phyloP scores from a whole-genome alignment of 2,113 vertebrate genomes.

The Saguinus imperator region DNA sequence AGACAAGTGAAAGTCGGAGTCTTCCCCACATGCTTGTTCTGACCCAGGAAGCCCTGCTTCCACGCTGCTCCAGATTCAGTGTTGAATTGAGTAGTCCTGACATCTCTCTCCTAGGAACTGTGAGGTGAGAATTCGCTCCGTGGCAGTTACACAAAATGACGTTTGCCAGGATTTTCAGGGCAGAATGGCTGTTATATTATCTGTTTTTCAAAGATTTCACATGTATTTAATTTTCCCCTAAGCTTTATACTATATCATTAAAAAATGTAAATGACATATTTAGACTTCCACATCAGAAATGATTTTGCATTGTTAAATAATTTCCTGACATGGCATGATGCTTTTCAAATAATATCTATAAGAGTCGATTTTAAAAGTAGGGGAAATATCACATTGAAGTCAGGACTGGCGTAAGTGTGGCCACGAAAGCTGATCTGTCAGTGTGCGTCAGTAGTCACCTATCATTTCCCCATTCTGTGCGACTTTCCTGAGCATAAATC shows the following conservation, averaged over 20 bases:
- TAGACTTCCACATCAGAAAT: neutral
- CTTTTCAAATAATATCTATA: neutral
- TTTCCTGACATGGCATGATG: neutral
- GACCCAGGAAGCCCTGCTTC: neutral
- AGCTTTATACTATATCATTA: neutral
- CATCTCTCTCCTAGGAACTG: neutral
- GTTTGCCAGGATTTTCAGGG: neutral
- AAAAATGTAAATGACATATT: neutral
- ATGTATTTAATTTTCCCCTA: neutral
- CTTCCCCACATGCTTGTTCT: neutral
- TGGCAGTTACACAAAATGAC: neutral
- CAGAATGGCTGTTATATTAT: accelerated
- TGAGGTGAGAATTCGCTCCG: neutral
- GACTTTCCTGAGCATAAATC: neutral
- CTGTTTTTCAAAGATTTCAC: neutral
- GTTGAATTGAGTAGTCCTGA: neutral
- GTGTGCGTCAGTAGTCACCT: accelerated
- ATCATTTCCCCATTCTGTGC: neutral
- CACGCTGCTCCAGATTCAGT: neutral
- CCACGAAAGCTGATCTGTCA: accelerated
- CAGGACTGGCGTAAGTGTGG: neutral
- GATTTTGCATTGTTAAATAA: neutral
- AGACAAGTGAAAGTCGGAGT: neutral
- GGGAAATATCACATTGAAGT: accelerated
- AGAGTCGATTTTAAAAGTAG: neutral